Base-by-base conservation (phyloP, 2,888 invertebrate genomes). In the Sphinx pinastri region DNA sequence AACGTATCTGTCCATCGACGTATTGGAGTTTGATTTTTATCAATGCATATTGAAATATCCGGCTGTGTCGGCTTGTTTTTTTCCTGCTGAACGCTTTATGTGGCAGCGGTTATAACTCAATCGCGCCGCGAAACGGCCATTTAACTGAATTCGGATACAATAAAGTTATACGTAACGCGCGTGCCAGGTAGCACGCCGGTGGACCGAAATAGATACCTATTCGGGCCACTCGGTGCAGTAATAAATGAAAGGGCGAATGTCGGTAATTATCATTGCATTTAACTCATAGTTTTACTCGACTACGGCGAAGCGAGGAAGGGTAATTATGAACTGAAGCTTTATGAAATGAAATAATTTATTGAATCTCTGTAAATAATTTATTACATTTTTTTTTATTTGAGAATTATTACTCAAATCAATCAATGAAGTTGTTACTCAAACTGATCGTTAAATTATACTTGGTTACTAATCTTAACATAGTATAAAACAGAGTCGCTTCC, bases 151-250 rank as follows among this genome's bases (percentile, higher is more conserved):
- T 51, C 49, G 19, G 63, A 49, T 49, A 63, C 19, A 72, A 68
- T 55, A 45, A 47, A 45, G 68, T 54, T 73, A 74, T 75, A 75
- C 73, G 60, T 71, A 71, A 68, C 76, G 71, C 74, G 76, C 70
- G 73, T 68, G 71, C 59, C 73, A 60, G 69, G 54, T 68, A 70
- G 70, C 73, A 63, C 70, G 72, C 67, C 72, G 73, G 72, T 77
- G 68, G 74, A 74, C 76, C 77, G 79, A 83, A 81, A 81, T 80
- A 81, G 77, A 76, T 69, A 63, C 49, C n/a, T 47, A 67, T 70
- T 71, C 72, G 76, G 74, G 72, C 73, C 57, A 68, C 63, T 73
- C 67, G n/a, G 73, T 73, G 47, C 47, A 60, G 11, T 60, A 16
- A 11, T 45, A 45, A 16, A 45, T 19, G 12, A 63, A 63, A 63